These are phyloP conservation scores for Erebia epiphron DNA, from an alignment of 2,888 invertebrate genomes.

Conservation along the genomic window DNA sequence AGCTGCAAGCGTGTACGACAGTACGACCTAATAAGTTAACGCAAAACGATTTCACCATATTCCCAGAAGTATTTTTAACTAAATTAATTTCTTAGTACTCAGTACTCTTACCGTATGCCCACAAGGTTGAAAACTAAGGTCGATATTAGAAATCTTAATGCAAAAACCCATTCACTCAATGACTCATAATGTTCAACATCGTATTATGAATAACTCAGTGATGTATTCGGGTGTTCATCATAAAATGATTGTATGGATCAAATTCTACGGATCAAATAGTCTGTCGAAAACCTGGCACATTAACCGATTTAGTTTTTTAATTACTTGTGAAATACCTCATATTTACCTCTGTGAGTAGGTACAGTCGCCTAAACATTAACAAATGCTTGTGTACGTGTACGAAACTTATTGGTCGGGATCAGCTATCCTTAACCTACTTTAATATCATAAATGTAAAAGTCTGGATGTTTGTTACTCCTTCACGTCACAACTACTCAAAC, in stretches of 20 bases:
- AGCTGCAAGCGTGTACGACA: not conserved
- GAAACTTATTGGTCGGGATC: no score
- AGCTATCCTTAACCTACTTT: no score
- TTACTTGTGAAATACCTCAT: no score
- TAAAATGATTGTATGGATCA: no score
- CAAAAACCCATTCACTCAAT: conserved; percentile 44
- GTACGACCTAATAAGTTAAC: not conserved
- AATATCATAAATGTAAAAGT: no score
- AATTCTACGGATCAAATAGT: no score
- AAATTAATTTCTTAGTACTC: conserved; percentile 40
- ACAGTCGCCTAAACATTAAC: no score
- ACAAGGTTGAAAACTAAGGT: conserved; percentile 42
- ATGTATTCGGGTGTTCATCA: not conserved
- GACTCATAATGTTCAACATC: conserved; percentile 41
- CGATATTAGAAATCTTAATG: conserved; percentile 45
- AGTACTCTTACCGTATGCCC: conserved; percentile 26
- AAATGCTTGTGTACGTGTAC: no score
- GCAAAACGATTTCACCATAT: conserved; percentile 24
- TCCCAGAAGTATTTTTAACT: conserved; percentile 37
- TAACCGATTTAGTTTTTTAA: no score
- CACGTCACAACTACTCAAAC: not conserved
- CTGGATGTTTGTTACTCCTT: not conserved
- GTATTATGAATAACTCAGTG: not conserved
- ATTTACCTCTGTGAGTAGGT: no score
- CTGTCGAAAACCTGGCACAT: no score